phyloP scores from a whole-genome alignment of 1,140 invertebrate species.

The Trichonephila inaurata region DNA sequence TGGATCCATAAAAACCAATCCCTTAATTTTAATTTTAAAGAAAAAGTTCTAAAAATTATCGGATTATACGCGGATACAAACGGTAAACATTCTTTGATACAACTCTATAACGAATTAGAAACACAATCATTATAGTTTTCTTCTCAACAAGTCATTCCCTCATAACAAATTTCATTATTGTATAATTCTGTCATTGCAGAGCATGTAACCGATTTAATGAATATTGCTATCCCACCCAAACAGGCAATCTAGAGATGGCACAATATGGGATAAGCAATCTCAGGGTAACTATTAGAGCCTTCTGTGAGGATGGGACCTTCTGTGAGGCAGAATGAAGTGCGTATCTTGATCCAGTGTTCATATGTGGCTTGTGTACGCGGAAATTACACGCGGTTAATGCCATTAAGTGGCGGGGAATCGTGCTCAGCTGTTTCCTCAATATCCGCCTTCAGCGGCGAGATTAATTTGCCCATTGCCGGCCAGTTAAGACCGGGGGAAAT shows the following conservation, averaged over 20 bases:
- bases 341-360: not conserved
- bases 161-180: too few relatives aligned
- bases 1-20: too few relatives aligned
- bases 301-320: not conserved
- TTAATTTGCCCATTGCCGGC: not conserved
- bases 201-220: too few relatives aligned
- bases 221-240: too few relatives aligned
- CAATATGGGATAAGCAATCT: not conserved
- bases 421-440: not conserved
- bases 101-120: too few relatives aligned
- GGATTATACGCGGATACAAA: too few relatives aligned
- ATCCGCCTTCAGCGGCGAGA: not conserved
- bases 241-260: not conserved
- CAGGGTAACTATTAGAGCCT: not conserved
- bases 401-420: not conserved
- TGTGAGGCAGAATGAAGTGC: not conserved
- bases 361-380: not conserved
- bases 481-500: not conserved
- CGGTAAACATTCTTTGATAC: too few relatives aligned
- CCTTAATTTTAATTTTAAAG: too few relatives aligned
- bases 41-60: too few relatives aligned
- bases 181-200: too few relatives aligned
- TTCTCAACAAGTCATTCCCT: too few relatives aligned
- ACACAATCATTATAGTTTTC: too few relatives aligned
- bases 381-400: conserved; percentile 6